phyloP scores from a whole-genome alignment of 2,113 vertebrate species.

The Coryphaenoides rupestris region DNA sequence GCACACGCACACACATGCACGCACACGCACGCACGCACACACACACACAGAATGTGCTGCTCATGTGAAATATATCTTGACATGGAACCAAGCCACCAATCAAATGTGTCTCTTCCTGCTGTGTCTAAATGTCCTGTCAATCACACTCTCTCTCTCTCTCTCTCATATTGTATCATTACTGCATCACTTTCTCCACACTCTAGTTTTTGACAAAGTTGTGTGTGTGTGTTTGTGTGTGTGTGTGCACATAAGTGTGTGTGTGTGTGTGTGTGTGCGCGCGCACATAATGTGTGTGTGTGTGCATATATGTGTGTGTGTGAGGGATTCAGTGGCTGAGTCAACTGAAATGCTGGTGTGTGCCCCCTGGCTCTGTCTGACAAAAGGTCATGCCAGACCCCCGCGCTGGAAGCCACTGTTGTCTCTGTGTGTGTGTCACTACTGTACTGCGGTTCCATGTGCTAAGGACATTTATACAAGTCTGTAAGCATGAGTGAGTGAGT shows the following conservation, averaged over 20 bases:
- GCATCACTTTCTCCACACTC: no score
- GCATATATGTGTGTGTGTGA: not conserved
- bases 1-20: conserved; percentile 3
- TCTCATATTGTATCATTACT: no score
- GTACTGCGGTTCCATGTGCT: no score
- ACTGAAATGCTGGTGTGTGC: conserved; percentile 1
- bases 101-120: not conserved
- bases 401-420: conserved; percentile 8
- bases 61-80: conserved; percentile 3
- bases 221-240: no score
- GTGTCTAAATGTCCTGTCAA: not conserved
- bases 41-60: no score
- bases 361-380: conserved; percentile 11
- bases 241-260: not conserved
- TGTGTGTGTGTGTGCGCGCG: not conserved
- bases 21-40: not conserved
- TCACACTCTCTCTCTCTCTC: conserved; percentile 6
- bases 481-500: no score
- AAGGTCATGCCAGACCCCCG: not conserved
- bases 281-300: not conserved
- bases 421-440: not conserved
- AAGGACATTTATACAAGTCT: no score
- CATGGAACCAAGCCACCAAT: not conserved
- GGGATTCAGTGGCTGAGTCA: not conserved
- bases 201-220: no score